These are phyloP conservation scores for Pegea sp. DNA, from an alignment of 23 tunicate genomes.

Conservation along the genomic window DNA sequence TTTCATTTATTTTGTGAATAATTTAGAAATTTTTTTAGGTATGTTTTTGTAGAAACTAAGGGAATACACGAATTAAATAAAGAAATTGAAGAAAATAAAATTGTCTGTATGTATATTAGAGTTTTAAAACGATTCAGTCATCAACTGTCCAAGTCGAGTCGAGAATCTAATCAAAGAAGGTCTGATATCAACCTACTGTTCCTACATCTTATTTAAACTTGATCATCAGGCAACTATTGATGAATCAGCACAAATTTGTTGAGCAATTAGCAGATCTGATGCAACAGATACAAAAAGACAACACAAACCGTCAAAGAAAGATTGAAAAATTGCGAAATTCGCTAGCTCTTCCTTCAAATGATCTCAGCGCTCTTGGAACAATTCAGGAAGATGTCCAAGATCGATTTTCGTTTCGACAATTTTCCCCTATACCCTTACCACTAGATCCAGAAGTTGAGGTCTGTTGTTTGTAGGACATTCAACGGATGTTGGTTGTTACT, in stretches of 20 bases:
- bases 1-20: not conserved
- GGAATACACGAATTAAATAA: too few relatives aligned
- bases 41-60: slow-evolving; percentile 68
- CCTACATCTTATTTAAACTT: not conserved
- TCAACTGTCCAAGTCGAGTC: slow-evolving; percentile 28
- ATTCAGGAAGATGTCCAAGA: slow-evolving; percentile 1
- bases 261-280: slow-evolving; percentile 29
- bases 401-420: slow-evolving; percentile 7
- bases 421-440: slow-evolving; percentile 64
- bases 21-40: slow-evolving; percentile 10
- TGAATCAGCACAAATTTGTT: slow-evolving; percentile 63
- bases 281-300: slow-evolving; percentile 26
- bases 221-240: slow-evolving; percentile 30
- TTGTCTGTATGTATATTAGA: slow-evolving; percentile 51
- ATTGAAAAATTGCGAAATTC: slow-evolving; percentile 32
- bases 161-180: slow-evolving; percentile 50
- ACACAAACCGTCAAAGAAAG: slow-evolving; percentile 55
- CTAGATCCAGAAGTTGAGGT: slow-evolving; percentile 78
- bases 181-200: not conserved
- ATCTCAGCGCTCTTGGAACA: not conserved
- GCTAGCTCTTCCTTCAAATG: not conserved
- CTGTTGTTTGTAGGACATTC: not conserved
- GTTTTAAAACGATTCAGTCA: slow-evolving; percentile 58
- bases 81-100: slow-evolving; percentile 16
- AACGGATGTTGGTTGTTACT: not conserved